Evolutionary conservation across 2,888 invertebrate genomes (phyloP).

Genomic region (Pteria penguin): DNA sequence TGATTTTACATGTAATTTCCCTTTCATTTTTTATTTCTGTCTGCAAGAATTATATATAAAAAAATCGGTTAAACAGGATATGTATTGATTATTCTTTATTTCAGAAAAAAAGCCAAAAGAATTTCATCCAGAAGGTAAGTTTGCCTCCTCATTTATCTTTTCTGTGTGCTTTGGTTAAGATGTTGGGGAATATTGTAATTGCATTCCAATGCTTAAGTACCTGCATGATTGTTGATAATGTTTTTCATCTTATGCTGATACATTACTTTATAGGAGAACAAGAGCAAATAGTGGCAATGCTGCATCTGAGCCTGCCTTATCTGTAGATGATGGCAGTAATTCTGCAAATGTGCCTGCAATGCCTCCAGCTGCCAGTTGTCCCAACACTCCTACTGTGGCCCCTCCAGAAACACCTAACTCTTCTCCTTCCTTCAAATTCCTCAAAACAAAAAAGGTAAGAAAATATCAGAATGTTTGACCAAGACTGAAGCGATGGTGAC

Average conservation of each 20-base stretch:
- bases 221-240: no score
- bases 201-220: conserved; percentile 35
- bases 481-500: no score
- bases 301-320: conserved; percentile 39
- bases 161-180: no score
- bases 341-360: conserved; percentile 79
- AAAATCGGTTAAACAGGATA: background rate
- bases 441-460: conserved; percentile 92
- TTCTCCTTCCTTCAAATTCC: conserved; percentile 87
- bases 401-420: conserved; percentile 42
- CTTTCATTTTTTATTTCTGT: background rate
- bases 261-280: conserved; percentile 50
- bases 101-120: conserved; percentile 59
- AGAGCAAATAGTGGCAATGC: conserved; percentile 36
- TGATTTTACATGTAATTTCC: background rate
- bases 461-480: no score
- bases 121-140: conserved; percentile 63
- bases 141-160: no score
- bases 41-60: background rate
- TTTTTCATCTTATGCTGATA: no score
- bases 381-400: conserved; percentile 47
- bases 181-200: conserved; percentile 54
- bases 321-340: conserved; percentile 84
- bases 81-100: conserved; percentile 11
- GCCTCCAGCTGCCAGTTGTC: conserved; percentile 48